These are phyloP conservation scores for Xenotilapia flavipinnis DNA, from an alignment of 2,113 vertebrate genomes.

Conservation along the genomic window DNA sequence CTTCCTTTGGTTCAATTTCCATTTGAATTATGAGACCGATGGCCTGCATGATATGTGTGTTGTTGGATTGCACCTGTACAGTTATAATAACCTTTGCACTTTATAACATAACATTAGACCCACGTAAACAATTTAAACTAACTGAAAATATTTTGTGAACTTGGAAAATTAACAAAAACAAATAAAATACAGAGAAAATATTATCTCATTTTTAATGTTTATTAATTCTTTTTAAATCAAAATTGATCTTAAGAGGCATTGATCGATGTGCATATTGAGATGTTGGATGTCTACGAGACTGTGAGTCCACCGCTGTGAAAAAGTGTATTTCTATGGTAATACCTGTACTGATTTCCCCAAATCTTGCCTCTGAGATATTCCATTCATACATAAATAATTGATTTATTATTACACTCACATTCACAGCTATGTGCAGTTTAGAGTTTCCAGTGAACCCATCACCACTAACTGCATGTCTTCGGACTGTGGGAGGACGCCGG, in stretches of 20 bases:
- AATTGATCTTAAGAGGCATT: background rate
- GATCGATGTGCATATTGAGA: background rate
- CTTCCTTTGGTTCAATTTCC: background rate
- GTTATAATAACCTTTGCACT: fast-evolving
- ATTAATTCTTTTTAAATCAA: background rate
- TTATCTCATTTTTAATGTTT: background rate
- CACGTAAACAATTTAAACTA: background rate
- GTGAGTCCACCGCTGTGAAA: background rate
- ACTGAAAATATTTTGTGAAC: background rate
- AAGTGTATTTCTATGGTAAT: background rate
- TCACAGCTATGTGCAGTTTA: background rate
- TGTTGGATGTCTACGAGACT: background rate
- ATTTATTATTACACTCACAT: background rate
- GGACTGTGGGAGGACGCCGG: fast-evolving
- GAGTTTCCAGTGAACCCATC: background rate
- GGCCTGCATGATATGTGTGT: background rate
- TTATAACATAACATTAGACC: background rate
- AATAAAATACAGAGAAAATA: background rate
- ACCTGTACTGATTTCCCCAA: background rate
- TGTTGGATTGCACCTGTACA: background rate
- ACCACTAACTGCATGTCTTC: background rate
- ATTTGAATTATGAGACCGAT: background rate
- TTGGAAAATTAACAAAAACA: fast-evolving
- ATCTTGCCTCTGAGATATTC: background rate
- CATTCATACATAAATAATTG: background rate